Evolutionary conservation across 2,113 vertebrate species (phyloP).

Genomic region (Neodon shergylaensis): DNA sequence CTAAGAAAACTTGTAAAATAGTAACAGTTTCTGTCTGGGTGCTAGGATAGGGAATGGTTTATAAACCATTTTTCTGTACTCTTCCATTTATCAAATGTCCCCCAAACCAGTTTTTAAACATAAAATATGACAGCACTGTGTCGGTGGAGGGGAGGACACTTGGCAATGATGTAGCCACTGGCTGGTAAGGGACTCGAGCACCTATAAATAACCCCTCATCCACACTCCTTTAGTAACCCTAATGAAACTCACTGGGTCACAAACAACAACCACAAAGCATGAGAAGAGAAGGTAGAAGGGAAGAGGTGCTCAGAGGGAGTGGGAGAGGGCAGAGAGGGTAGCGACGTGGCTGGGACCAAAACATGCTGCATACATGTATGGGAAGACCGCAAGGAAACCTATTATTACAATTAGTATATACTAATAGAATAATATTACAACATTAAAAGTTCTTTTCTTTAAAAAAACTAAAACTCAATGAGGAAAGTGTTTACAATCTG

Average conservation of each 20-base stretch:
- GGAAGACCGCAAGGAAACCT: background rate
- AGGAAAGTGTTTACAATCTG: background rate
- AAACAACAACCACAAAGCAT: background rate
- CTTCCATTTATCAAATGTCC: constrained; percentile 27
- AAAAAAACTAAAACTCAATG: background rate
- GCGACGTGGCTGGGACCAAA: background rate
- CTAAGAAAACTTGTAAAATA: constrained; percentile 7
- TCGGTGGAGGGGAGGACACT: background rate
- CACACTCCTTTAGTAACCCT: background rate
- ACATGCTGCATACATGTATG: background rate
- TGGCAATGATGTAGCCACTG: background rate
- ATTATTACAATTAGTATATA: background rate
- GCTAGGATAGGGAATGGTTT: background rate
- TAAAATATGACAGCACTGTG: constrained; percentile 6
- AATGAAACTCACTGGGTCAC: background rate
- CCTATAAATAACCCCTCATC: background rate
- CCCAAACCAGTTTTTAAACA: constrained; percentile 7
- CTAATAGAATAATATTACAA: background rate
- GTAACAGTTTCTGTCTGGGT: background rate
- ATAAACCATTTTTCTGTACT: constrained; percentile 24
- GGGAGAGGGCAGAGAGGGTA: background rate
- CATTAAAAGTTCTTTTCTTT: too few species aligned
- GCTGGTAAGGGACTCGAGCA: background rate
- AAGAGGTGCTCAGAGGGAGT: background rate
- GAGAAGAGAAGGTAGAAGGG: background rate